A percentile compares a stretch with the other conserved stretches of the same genome.
Evolutionary conservation across 2,113 vertebrate genomes (phyloP).

Genomic region (Rhinopomastus cyanomelas): DNA sequence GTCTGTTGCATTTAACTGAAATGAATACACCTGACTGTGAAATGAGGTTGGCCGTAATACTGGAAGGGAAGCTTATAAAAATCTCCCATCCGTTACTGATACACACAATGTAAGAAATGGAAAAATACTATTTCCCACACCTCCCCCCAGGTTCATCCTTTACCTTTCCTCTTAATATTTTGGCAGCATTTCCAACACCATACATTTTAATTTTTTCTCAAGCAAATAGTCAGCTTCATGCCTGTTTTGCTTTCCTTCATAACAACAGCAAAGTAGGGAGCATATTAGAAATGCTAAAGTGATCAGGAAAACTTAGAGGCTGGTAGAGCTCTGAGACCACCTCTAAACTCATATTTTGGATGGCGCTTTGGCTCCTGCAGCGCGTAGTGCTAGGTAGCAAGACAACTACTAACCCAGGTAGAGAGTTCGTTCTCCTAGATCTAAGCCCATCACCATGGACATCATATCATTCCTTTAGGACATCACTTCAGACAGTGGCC

Average conservation of each 20-base stretch:
- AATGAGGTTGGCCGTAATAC: not conserved
- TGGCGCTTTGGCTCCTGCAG: not conserved
- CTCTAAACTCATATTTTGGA: not conserved
- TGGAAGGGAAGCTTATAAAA: not conserved
- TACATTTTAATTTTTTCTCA: conserved; percentile 29
- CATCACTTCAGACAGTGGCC: not conserved
- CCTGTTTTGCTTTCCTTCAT: not conserved
- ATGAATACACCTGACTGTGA: conserved; percentile 36
- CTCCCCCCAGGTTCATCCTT: not conserved
- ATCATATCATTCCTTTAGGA: not conserved
- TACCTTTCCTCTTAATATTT: not conserved
- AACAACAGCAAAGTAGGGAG: not conserved
- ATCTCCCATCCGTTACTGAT: conserved; percentile 8
- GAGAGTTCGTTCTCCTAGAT: not conserved
- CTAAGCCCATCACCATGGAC: not conserved
- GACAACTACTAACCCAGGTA: not conserved
- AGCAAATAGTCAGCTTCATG: not conserved
- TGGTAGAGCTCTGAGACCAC: not conserved
- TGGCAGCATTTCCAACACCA: conserved; percentile 19
- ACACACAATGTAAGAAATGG: not conserved
- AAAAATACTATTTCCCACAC: not conserved
- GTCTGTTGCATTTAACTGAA: conserved; percentile 23
- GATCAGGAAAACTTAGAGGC: not conserved
- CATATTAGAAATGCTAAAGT: not conserved
- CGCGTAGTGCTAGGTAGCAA: not conserved